These are phyloP conservation scores for Mastomys natalensis DNA, from an alignment of 2,113 vertebrate species.

Conservation along the genomic window DNA sequence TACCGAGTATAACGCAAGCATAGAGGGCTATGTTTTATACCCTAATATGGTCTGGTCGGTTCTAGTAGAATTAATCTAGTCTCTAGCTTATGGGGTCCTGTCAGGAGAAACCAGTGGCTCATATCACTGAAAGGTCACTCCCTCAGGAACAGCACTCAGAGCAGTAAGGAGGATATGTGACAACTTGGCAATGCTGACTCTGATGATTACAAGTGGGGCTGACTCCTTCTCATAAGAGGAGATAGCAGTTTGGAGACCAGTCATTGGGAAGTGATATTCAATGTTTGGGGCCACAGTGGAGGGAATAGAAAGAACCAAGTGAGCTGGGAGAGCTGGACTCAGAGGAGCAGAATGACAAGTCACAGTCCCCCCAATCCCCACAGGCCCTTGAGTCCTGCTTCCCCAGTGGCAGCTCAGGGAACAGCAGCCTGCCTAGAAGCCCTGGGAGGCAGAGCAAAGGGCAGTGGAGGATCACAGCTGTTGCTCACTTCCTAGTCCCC, in stretches of 20 bases:
- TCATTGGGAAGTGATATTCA: conserved; percentile 64
- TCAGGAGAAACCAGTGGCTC: neutral
- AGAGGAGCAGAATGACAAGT: conserved; percentile 75
- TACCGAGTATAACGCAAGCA: neutral
- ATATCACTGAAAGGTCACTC: neutral
- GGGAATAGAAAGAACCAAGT: conserved; percentile 68
- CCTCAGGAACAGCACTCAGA: neutral
- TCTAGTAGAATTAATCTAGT: neutral
- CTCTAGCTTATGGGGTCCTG: neutral
- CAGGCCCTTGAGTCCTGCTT: conserved; percentile 70
- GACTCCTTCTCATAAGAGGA: conserved; percentile 60
- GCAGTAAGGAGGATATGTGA: neutral
- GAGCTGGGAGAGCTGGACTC: conserved; percentile 74
- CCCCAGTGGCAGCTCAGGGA: neutral
- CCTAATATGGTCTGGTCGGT: neutral
- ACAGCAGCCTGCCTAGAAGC: conserved; percentile 72
- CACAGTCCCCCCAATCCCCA: conserved; percentile 62
- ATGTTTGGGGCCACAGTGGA: conserved; percentile 68
- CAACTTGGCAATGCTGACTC: neutral
- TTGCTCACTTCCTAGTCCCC: conserved; percentile 73
- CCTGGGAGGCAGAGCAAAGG: conserved; percentile 64
- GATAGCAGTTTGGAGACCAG: conserved; percentile 69
- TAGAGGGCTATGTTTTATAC: neutral
- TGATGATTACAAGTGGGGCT: conserved; percentile 61
- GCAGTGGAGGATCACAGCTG: conserved; percentile 73